Percentiles rank a stretch among this genome's conserved stretches.
These are phyloP conservation scores for Agrochola lota DNA, from an alignment of 2,888 invertebrate genomes.

Conservation along the genomic window DNA sequence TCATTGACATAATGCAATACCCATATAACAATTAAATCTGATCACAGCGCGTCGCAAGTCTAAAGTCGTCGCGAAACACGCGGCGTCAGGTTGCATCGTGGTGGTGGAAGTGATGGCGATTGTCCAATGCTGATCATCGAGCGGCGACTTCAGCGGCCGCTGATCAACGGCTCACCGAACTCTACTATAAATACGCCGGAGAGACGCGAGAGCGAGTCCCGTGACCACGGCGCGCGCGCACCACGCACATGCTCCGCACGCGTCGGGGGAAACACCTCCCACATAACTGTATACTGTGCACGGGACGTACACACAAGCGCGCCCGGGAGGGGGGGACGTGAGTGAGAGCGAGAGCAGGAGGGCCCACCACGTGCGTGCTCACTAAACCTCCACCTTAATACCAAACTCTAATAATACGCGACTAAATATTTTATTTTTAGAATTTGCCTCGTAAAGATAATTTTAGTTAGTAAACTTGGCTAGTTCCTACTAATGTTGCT, in stretches of 20 bases:
- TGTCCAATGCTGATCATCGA: conserved; percentile 10
- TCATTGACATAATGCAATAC: conserved; percentile 45
- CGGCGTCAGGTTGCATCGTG: conserved; percentile 6
- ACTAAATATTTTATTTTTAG: conserved; percentile 37
- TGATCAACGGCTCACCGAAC: conserved; percentile 20
- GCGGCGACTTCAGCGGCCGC: background rate
- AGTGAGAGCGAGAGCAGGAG: background rate
- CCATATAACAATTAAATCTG: conserved; percentile 54
- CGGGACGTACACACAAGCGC: background rate
- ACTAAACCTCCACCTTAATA: conserved; percentile 20
- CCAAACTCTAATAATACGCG: conserved; percentile 38
- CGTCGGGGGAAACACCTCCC: conserved; percentile 39
- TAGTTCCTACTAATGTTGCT: conserved; percentile 6
- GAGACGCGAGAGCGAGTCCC: conserved; percentile 25
- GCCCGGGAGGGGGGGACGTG: background rate
- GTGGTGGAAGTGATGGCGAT: background rate
- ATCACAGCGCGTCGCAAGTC: conserved; percentile 49
- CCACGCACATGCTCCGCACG: conserved; percentile 1
- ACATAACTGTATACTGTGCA: conserved; percentile 13
- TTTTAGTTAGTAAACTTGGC: conserved; percentile 34
- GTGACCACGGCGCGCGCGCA: conserved; percentile 34
- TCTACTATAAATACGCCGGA: conserved; percentile 38
- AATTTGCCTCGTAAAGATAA: conserved; percentile 35
- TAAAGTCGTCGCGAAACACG: conserved; percentile 23
- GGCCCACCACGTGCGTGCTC: conserved; percentile 26